Conservation (phyloP, 2,113 vertebrate species). For the Cnemophilus loriae region DNA sequence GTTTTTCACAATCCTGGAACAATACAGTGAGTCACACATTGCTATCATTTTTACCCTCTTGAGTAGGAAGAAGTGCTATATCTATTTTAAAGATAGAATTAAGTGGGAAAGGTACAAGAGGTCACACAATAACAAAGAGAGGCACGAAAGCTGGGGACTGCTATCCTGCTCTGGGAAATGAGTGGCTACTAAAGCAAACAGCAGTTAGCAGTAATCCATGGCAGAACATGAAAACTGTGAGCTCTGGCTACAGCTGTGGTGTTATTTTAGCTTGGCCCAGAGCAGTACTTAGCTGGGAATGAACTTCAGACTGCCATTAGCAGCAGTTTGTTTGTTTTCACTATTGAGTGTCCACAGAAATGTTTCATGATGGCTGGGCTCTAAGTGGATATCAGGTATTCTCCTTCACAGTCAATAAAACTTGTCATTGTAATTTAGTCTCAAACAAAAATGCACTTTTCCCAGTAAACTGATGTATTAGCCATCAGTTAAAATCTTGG, state of each 20-base stretch:
- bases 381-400: not conserved
- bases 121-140: constrained; percentile 23
- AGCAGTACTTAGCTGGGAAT: not conserved
- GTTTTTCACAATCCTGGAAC: not conserved
- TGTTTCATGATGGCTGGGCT: not conserved
- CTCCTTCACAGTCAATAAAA: not conserved
- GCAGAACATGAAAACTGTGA: not conserved
- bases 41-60: constrained; percentile 33
- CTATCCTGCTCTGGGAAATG: not conserved
- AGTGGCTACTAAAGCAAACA: constrained; percentile 24
- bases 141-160: not conserved
- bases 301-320: constrained; percentile 11
- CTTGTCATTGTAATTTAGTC: not conserved
- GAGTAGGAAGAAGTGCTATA: constrained; percentile 33
- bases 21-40: constrained; percentile 27
- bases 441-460: not conserved
- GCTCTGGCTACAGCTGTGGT: not conserved
- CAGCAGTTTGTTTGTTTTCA: constrained; percentile 15
- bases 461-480: not conserved
- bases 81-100: constrained; percentile 55
- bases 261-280: not conserved
- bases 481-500: not conserved
- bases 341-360: not conserved
- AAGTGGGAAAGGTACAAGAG: constrained; percentile 52
- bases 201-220: not conserved